A percentile compares a stretch with the other conserved stretches of the same genome.
Conservation (phyloP, 2,113 vertebrate genomes). For the Eonycteris spelaea region DNA sequence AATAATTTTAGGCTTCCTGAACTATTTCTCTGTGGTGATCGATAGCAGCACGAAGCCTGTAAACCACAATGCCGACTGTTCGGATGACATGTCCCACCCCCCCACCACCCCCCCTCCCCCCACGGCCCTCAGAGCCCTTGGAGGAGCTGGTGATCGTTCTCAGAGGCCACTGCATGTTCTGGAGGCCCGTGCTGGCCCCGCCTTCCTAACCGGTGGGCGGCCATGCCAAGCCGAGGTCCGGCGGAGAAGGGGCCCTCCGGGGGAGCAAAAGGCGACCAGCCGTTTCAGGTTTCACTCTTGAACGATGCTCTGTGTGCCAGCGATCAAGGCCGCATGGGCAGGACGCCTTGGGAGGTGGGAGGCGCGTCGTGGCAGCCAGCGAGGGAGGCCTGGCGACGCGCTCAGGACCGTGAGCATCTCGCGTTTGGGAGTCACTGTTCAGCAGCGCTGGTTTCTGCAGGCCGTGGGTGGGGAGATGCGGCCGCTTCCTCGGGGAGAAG, state of each 20-base stretch:
- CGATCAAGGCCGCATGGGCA: neutral
- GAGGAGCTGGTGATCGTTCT: neutral
- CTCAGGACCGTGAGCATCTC: neutral
- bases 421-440: fast-evolving
- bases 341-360: neutral
- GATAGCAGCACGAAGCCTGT: neutral
- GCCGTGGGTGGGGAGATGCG: neutral
- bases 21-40: neutral
- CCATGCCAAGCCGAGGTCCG: neutral
- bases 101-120: too few species aligned
- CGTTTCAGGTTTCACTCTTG: neutral
- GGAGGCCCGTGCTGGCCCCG: neutral
- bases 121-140: neutral
- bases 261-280: neutral
- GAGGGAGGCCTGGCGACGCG: too few species aligned
- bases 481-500: neutral
- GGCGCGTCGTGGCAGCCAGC: neutral
- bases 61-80: neutral
- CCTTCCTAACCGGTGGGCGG: neutral
- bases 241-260: neutral
- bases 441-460: too few species aligned
- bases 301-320: neutral
- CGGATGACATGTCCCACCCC: neutral
- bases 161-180: neutral
- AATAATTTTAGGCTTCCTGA: neutral